Evolutionary conservation across 2,113 vertebrate genomes (phyloP).

Genomic region (Syrrhaptes paradoxus): DNA sequence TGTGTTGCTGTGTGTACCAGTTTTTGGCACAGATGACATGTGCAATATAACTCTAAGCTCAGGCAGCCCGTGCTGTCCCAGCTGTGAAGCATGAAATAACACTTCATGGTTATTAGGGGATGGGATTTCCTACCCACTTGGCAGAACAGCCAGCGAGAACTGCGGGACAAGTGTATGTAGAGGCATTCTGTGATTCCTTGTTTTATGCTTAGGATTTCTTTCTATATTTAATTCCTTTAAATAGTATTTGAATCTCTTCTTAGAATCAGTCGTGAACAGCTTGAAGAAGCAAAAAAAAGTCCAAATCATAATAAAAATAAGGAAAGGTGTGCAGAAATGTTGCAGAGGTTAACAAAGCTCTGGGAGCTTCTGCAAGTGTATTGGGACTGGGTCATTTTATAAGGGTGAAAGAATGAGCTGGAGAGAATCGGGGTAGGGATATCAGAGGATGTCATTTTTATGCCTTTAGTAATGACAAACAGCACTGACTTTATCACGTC

Average conservation of each 20-base stretch:
- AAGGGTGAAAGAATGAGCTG: background rate
- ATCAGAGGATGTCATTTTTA: background rate
- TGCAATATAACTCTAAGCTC: rapidly evolving
- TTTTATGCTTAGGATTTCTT: background rate
- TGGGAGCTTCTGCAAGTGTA: background rate
- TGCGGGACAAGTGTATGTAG: background rate
- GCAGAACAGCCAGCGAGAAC: background rate
- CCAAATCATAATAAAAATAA: background rate
- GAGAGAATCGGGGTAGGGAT: background rate
- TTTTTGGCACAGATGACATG: rapidly evolving
- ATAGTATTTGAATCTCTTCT: background rate
- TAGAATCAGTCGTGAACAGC: background rate
- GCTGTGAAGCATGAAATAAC: rapidly evolving
- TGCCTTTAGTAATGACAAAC: background rate
- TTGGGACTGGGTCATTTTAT: background rate
- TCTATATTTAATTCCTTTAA: background rate
- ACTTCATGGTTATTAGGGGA: background rate
- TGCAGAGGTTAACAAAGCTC: background rate
- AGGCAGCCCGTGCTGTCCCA: background rate
- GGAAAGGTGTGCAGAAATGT: background rate
- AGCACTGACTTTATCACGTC: background rate
- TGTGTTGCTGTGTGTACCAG: rapidly evolving
- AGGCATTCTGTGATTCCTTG: background rate
- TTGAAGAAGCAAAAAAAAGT: background rate
- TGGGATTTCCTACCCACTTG: background rate